Evolutionary conservation across 1,140 invertebrate species (phyloP), one percentile per base, ranked within the genome.

Genomic region (Delia radicum): DNA sequence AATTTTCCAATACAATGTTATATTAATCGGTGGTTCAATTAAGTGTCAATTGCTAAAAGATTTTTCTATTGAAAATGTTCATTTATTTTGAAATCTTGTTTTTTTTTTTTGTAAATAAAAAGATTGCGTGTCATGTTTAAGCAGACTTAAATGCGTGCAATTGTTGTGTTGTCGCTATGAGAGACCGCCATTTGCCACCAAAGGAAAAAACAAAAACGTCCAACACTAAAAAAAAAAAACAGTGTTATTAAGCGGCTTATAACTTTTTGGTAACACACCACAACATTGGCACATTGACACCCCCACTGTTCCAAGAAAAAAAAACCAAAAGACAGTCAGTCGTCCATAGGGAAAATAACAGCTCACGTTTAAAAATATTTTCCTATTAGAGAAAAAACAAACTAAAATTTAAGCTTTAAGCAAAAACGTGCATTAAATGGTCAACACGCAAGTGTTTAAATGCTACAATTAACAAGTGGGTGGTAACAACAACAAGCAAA

Each of bases 391-490:
- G n/a, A 69, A 69, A 69, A 37, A 15, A 21, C 29, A 21, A 69
- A 69, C n/a, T n/a, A n/a, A 69, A 21, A 21, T 69, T 69, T 69
- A 21, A 21, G 48, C 48, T 55, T 55, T 21, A 55, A 55, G 65
- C 65, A 24, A 69, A 42, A 69, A 69, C 65, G 65, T 69, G 65
- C 65, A 69, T 33, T 69, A 69, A 69, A 69, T 69, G 65, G 65
- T 69, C 65, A 69, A 24, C 65, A 69, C 65, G 29, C 65, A 69
- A 69, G 21, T 69, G 29, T 29, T 33, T 69, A 69, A 33, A 69
- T 37, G 65, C 65, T 21, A 69, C 65, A 69, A 69, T 69, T 69
- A 69, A 12, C 65, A 69, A 69, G 65, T 69, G 65, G 65, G 65
- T 69, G 65, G 65, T 21, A 37, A 33, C 21, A 33, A 31, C 31